phyloP scores from a whole-genome alignment of 2,888 invertebrate species.

The Lochmaea capreae region DNA sequence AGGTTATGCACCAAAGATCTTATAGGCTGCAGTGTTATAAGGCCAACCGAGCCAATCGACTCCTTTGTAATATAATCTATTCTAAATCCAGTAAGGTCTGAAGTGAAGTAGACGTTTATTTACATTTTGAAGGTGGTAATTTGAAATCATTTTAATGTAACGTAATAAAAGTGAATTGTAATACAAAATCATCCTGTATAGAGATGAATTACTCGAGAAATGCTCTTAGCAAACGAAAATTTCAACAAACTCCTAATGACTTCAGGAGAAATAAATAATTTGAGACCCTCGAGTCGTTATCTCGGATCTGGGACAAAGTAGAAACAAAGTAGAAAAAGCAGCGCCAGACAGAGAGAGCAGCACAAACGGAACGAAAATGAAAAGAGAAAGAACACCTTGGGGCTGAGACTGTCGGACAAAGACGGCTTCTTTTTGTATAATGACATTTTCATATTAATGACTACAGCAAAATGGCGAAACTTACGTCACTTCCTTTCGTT shows the following conservation, averaged over 20 bases:
- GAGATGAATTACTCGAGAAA: constrained; percentile 27
- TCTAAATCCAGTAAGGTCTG: too few relatives aligned
- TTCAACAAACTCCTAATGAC: constrained; percentile 41
- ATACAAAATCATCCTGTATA: constrained; percentile 26
- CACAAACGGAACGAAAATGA: constrained; percentile 41
- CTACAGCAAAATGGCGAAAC: constrained; percentile 56
- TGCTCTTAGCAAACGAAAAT: constrained; percentile 36
- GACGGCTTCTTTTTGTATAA: constrained; percentile 57
- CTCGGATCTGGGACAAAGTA: constrained; percentile 41
- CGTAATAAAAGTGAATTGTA: not conserved
- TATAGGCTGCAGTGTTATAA: too few relatives aligned
- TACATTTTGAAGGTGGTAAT: not conserved
- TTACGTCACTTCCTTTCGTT: constrained; percentile 53
- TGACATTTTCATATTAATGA: constrained; percentile 60
- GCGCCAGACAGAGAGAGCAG: constrained; percentile 38
- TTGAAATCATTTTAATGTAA: not conserved
- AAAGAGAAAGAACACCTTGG: constrained; percentile 44
- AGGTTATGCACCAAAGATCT: too few relatives aligned
- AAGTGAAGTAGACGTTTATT: too few relatives aligned
- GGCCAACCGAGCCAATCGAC: too few relatives aligned
- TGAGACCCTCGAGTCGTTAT: constrained; percentile 40
- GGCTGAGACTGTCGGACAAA: constrained; percentile 50
- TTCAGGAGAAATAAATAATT: constrained; percentile 41
- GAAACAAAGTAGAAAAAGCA: constrained; percentile 44
- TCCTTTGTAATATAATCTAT: too few relatives aligned